Evolutionary conservation across 2,888 invertebrate species (phyloP).

Genomic region (Eulithis testata): DNA sequence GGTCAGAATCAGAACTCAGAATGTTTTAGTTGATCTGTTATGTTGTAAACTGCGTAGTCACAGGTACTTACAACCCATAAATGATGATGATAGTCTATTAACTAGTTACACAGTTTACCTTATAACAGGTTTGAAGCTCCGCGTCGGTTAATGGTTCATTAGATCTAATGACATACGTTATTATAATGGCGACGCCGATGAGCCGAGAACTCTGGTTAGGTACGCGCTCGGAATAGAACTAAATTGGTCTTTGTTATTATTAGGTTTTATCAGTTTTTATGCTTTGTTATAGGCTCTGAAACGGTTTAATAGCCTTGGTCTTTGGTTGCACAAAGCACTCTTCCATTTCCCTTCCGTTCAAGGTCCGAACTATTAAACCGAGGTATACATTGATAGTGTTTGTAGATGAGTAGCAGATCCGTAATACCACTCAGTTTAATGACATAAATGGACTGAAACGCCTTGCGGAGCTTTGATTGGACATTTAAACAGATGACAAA

Average conservation of each 20-base stretch:
- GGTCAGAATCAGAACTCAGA: too few species aligned
- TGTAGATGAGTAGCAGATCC: background rate
- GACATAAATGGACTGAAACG: background rate
- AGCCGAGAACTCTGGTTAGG: constrained; percentile 5
- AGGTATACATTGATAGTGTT: too few species aligned
- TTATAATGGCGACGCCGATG: constrained; percentile 19
- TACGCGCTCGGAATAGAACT: constrained; percentile 6
- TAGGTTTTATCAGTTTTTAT: too few species aligned
- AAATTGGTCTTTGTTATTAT: constrained; percentile 2
- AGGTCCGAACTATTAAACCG: too few species aligned
- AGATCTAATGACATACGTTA: constrained; percentile 26
- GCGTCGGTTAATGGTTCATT: constrained; percentile 23
- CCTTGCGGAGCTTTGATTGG: background rate
- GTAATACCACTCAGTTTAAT: background rate
- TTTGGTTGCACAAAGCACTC: too few species aligned
- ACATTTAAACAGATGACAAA: background rate
- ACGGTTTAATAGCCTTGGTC: too few species aligned
- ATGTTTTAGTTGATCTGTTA: background rate
- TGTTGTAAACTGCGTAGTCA: background rate
- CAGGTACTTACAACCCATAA: background rate
- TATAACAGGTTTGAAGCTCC: constrained; percentile 23
- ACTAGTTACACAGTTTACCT: constrained; percentile 12
- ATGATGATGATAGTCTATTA: constrained; percentile 13
- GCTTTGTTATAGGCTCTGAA: too few species aligned
- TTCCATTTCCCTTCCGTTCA: too few species aligned